Evolutionary conservation across 2,888 invertebrate genomes (phyloP).

Genomic region (Cotesia congregata): DNA sequence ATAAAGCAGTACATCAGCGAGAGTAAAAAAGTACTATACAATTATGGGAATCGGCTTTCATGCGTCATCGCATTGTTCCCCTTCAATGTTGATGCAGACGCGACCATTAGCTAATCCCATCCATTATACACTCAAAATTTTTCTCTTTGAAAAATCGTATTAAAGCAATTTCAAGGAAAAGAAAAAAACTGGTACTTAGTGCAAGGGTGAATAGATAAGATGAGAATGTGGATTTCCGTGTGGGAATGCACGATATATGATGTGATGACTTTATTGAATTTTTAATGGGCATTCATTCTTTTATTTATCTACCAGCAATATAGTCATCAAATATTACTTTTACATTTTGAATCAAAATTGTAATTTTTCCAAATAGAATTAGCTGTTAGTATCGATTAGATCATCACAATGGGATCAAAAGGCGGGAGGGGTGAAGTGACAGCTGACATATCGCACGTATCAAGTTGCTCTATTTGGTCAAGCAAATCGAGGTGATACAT

Average conservation of each 20-base stretch:
- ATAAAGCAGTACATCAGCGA: not conserved
- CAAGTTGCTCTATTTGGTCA: constrained; percentile 25
- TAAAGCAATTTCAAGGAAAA: constrained; percentile 8
- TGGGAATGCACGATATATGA: not conserved
- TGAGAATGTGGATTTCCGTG: not conserved
- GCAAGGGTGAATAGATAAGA: not conserved
- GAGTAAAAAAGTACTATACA: not conserved
- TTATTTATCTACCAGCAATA: too few species aligned
- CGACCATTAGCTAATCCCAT: constrained; percentile 21
- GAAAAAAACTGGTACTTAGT: not conserved
- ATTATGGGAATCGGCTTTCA: constrained; percentile 47
- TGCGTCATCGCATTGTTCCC: constrained; percentile 39
- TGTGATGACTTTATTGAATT: not conserved
- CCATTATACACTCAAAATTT: constrained; percentile 22
- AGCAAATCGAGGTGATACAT: constrained; percentile 16
- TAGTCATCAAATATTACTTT: too few species aligned
- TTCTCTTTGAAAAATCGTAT: not conserved
- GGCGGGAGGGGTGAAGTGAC: not conserved
- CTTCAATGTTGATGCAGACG: constrained; percentile 17
- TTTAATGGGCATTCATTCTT: not conserved
- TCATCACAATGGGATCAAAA: constrained; percentile 11
- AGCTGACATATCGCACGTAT: not conserved
- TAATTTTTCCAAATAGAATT: not conserved
- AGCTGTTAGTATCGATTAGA: not conserved
- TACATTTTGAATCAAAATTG: not conserved